Base-by-base conservation (phyloP, 2,888 invertebrate species). In the Cephus rjabovi region DNA sequence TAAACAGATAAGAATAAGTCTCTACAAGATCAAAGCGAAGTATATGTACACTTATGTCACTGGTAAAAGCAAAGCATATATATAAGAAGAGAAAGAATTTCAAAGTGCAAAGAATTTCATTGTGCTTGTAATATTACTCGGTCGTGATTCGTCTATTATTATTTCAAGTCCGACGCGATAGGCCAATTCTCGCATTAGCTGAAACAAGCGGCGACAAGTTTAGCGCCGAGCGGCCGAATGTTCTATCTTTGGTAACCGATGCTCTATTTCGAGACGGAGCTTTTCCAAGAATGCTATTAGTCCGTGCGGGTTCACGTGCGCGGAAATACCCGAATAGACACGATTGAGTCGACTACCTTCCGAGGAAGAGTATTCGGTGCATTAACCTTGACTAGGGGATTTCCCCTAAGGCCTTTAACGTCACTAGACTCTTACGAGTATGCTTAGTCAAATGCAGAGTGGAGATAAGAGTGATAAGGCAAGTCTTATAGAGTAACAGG, bases 281-380 rank as follows among this genome's bases (percentile, higher is more conserved):
- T 31, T 71, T 71, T 71, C 71, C 71, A 71, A 31, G 71, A 71
- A 71, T 71, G 31, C 71, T 34, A 71, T 71, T 71, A 31, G 71
- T 23, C 71, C 31, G 12, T 71, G 56, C 56, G 56, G 23, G 56
- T 56, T 56, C 56, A 23, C 23, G 56, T 56, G 23, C 56, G 23
- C 56, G 56, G 56, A 56, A 56, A 56, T 23, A 56, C 56, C 56
- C 56, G 56, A 56, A 23, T 56, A 56, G 23, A 23, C 6, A 56
- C 15, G 56, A 15, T 56, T 56, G 56, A 56, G 23, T 56, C 9
- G 56, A 56, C 23, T 23, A 56, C 23, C 56, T 56, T 56, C 56
- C 23, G 56, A 56, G 56, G 56, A 23, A 9, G 56, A 23, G 56
- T 15, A 56, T 56, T 56, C 56, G 15, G 56, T 56, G 56, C 56